Conservation (phyloP, 2,113 vertebrate genomes). For the Scolopax mira region DNA sequence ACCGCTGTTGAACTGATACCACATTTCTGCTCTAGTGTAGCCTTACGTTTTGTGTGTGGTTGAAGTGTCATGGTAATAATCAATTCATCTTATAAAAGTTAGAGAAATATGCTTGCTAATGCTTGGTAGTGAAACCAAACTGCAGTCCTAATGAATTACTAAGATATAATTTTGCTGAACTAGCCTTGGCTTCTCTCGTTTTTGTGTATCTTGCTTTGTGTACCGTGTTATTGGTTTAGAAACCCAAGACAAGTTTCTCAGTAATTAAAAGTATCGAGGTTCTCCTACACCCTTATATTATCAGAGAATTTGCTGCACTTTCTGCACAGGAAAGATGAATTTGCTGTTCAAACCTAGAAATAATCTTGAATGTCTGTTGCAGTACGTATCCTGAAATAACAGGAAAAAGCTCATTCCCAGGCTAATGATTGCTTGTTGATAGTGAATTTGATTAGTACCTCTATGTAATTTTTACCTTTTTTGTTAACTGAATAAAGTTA, state of each 20-base stretch:
- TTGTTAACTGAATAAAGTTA: background rate
- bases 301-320: background rate
- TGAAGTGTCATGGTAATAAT: slow-evolving; percentile 2
- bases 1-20: background rate
- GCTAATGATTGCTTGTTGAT: background rate
- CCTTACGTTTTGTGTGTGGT: background rate
- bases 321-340: background rate
- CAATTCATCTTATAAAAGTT: background rate
- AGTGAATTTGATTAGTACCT: background rate
- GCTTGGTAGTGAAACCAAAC: background rate
- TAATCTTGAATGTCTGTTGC: background rate
- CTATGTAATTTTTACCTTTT: background rate
- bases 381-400: background rate
- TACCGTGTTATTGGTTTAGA: background rate
- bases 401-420: background rate
- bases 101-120: background rate
- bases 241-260: background rate
- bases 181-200: background rate
- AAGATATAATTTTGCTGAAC: background rate
- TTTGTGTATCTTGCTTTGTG: background rate
- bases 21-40: background rate
- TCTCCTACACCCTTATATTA: background rate
- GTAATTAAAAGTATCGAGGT: background rate
- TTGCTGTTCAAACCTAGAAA: background rate
- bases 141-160: background rate